phyloP scores from a whole-genome alignment of 2,888 invertebrate species.

The Noctua fimbriata region DNA sequence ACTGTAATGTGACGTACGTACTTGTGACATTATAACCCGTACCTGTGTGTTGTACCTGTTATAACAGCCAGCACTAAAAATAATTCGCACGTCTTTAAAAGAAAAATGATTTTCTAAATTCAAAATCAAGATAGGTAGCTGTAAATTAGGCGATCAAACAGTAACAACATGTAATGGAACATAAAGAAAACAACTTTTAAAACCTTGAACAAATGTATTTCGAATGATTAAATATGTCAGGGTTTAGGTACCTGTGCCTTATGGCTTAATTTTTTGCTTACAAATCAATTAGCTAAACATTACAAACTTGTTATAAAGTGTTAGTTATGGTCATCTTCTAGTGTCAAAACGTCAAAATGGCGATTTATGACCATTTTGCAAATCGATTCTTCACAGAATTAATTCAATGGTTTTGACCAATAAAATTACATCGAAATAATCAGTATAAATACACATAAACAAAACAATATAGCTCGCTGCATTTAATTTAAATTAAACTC shows the following conservation, averaged over 20 bases:
- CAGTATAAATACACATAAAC: not conserved
- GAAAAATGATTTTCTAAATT: not conserved
- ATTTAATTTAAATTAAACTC: conserved; percentile 17
- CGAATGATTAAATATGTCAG: conserved; percentile 17
- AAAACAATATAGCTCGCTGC: not conserved
- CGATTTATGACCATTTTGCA: not conserved
- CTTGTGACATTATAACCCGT: not conserved
- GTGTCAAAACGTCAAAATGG: not conserved
- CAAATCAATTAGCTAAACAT: conserved; percentile 6
- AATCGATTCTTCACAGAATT: not conserved
- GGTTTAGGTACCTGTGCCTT: not conserved
- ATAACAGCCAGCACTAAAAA: not conserved
- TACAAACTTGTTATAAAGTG: not conserved
- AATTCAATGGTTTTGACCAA: not conserved
- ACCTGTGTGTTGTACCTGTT: not conserved
- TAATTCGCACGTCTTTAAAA: not conserved
- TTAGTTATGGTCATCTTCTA: not conserved
- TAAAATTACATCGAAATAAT: not conserved
- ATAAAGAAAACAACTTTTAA: conserved; percentile 3
- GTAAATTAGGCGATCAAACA: not conserved
- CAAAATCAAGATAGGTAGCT: not conserved
- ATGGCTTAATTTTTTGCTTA: conserved; percentile 1
- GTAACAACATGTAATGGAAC: not conserved
- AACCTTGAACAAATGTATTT: conserved; percentile 22
- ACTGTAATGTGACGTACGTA: not conserved